phyloP scores from a whole-genome alignment of 2,113 vertebrate species.

The Otis tarda region DNA sequence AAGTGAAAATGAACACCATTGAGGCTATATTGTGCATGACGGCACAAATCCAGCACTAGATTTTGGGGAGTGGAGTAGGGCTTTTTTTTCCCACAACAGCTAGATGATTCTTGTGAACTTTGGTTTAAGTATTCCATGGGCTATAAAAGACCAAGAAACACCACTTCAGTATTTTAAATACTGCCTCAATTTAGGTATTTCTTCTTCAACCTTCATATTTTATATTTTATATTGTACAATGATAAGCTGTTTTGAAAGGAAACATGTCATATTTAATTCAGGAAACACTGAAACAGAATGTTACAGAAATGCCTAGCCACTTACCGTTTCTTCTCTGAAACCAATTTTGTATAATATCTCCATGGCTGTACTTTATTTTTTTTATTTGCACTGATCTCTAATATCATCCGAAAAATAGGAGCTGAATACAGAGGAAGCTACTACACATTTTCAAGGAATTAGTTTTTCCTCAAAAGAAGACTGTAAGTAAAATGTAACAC shows the following conservation, averaged over 20 bases:
- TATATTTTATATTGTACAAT: background rate
- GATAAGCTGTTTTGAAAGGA: background rate
- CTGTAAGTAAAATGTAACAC: background rate
- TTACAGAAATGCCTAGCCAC: background rate
- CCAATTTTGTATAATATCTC: background rate
- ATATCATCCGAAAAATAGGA: background rate
- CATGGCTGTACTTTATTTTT: background rate
- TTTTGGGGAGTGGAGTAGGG: accelerated
- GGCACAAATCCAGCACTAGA: background rate
- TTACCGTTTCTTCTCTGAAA: background rate
- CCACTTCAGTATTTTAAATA: background rate
- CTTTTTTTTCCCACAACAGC: background rate
- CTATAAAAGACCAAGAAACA: background rate
- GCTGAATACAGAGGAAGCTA: background rate
- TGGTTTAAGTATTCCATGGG: background rate
- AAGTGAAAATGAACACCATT: background rate
- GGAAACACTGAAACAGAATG: background rate
- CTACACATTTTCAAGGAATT: background rate
- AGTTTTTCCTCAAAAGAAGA: background rate
- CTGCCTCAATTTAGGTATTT: background rate
- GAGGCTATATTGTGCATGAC: background rate
- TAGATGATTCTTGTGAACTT: background rate
- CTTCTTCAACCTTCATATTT: background rate
- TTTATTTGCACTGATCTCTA: background rate
- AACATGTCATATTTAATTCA: background rate